A percentile compares a stretch with the other conserved stretches of the same genome.
Evolutionary conservation across 2,113 vertebrate genomes (phyloP).

Genomic region (Apodemus speciosus): DNA sequence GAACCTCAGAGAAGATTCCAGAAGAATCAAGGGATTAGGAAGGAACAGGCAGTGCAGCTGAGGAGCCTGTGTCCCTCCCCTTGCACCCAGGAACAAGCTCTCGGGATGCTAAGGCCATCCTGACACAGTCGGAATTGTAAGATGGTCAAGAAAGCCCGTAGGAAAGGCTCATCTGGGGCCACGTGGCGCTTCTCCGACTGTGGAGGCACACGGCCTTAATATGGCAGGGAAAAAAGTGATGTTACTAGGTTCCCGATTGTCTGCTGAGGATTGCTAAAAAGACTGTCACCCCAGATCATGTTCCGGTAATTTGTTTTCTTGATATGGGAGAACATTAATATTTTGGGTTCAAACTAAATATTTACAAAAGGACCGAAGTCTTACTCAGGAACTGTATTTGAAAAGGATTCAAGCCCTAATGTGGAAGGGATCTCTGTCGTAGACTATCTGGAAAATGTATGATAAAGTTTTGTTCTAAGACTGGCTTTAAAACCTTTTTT

Average conservation of each 20-base stretch:
- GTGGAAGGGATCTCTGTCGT: neutral
- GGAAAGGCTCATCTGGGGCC: neutral
- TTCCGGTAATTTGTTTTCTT: neutral
- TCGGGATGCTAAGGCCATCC: neutral
- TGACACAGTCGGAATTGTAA: neutral
- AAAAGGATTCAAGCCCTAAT: neutral
- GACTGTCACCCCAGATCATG: neutral
- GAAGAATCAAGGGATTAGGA: neutral
- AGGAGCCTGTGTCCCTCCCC: neutral
- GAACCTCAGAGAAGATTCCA: neutral
- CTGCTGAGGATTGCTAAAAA: neutral
- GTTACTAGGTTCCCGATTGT: neutral
- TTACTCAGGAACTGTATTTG: slow-evolving; percentile 50
- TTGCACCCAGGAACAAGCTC: neutral
- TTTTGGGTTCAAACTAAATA: slow-evolving; percentile 58
- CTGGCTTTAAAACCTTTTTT: neutral
- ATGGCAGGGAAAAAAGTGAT: neutral
- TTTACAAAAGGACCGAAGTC: slow-evolving; percentile 54
- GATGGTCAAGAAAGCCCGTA: neutral
- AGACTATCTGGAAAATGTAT: slow-evolving; percentile 21
- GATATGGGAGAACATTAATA: slow-evolving; percentile 34
- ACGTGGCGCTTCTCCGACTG: neutral
- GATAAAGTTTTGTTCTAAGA: neutral
- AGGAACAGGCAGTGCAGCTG: neutral
- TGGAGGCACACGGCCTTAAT: neutral